Percentiles rank a stretch among this genome's conserved stretches.
phyloP scores from a whole-genome alignment of 2,113 vertebrate genomes.

The Hippoglossus stenolepis region DNA sequence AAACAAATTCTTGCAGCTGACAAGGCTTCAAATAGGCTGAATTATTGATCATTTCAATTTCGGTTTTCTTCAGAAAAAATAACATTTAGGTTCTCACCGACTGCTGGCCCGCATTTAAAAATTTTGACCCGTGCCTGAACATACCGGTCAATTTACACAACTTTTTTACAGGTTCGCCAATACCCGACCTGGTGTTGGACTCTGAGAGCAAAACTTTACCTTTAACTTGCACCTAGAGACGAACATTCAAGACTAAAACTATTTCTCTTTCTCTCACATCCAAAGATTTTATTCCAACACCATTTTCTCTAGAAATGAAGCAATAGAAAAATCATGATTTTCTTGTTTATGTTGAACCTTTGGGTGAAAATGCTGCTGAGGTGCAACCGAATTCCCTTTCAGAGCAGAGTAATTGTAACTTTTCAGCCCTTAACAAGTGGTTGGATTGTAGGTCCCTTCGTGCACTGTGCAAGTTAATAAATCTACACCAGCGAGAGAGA shows the following conservation, averaged over 20 bases:
- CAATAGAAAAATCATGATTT: conserved; percentile 21
- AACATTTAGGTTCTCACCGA: too few species aligned
- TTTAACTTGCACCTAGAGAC: not conserved
- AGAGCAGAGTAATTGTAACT: conserved; percentile 57
- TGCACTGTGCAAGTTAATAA: conserved; percentile 55
- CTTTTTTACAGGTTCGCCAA: too few species aligned
- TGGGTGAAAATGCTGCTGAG: conserved; percentile 31
- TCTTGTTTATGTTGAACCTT: conserved; percentile 33
- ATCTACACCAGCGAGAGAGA: conserved; percentile 36
- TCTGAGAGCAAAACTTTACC: not conserved
- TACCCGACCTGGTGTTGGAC: not conserved
- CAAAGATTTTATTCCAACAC: conserved; percentile 16
- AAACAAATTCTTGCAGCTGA: too few species aligned
- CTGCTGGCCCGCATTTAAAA: too few species aligned
- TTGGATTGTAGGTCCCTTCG: conserved; percentile 36
- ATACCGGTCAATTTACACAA: too few species aligned
- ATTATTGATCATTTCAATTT: too few species aligned
- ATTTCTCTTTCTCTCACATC: not conserved
- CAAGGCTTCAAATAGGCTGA: too few species aligned
- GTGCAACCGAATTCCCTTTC: conserved; percentile 42
- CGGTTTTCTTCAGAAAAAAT: too few species aligned
- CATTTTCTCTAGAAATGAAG: conserved; percentile 17
- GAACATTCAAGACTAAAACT: conserved; percentile 1
- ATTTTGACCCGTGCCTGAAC: too few species aligned
- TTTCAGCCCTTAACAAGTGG: conserved; percentile 57